Evolutionary conservation across 2,113 vertebrate genomes (phyloP), one percentile per base, ranked within the genome.

Genomic region (Agapornis roseicollis): DNA sequence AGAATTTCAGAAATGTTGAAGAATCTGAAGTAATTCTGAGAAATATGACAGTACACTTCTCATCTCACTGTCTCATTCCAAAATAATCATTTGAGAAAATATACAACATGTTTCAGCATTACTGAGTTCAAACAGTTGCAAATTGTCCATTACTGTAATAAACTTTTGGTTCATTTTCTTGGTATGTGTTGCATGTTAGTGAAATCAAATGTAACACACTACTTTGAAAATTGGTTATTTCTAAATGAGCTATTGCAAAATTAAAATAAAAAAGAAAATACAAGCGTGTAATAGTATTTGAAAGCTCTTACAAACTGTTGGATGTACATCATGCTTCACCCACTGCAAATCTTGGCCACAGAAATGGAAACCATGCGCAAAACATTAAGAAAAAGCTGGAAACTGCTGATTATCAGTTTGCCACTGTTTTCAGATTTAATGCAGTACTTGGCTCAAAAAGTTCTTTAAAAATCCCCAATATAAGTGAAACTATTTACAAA

Each of bases 401-500:
- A 97, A 95, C 89, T 74, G 72, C 85, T 85, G 92, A 93, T 97
- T 90, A 98, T 97, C 96, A 97, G 91, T 96, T 97, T 97, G 98
- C 98, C 97, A 98, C 96, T 97, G 97, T 97, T 94, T 97, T 96
- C 97, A 96, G 96, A 97, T 98, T 98, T 98, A 98, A 98, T 98
- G 97, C 94, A 97, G 93, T 97, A 97, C 94, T 98, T 98, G 97
- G 98, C 97, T 97, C 93, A 90, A 93, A 91, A 65, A 29, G 88
- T 96, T 96, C 97, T 95, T 90, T 33, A 79, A 94, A 98, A 98
- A 97, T 97, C 92, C 97, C 91, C 95, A 93, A 96, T 97, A 97
- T 95, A 96, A 98, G 97, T 96, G 97, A 98, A 98, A 98, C 98
- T 98, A 98, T 98, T 98, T 98, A 98, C 95, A 98, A 97, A 98